phyloP scores from a whole-genome alignment of 2,797 vertebrate species.

The Syngnathus rostellatus region DNA sequence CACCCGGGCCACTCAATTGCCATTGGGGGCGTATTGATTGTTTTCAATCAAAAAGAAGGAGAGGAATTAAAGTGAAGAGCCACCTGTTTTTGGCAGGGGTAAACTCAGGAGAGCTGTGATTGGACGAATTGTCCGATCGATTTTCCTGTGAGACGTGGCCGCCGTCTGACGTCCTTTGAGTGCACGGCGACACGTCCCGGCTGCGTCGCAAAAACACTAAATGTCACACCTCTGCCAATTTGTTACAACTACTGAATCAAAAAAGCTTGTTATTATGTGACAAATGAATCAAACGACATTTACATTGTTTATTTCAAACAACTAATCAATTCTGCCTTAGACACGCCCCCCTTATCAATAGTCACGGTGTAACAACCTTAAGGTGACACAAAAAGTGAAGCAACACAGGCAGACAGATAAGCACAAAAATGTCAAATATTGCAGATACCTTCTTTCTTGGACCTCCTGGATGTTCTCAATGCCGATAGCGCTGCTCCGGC shows the following conservation, averaged over 20 bases:
- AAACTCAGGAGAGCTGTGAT: conserved; percentile 90
- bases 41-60: neutral
- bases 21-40: neutral
- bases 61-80: conserved; percentile 7
- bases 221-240: neutral
- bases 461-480: conserved; percentile 98
- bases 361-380: too few species aligned
- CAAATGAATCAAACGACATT: neutral
- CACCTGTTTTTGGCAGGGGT: conserved; percentile 82
- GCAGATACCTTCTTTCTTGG: conserved; percentile 78
- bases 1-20: conserved; percentile 28
- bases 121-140: conserved; percentile 82
- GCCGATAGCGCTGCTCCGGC: conserved; percentile 92
- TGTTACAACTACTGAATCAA: neutral
- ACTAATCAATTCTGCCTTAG: too few species aligned
- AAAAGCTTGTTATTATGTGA: neutral
- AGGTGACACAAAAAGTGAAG: too few species aligned
- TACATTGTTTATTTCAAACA: too few species aligned
- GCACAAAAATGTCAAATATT: neutral
- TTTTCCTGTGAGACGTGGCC: conserved; percentile 76
- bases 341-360: too few species aligned
- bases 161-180: conserved; percentile 77
- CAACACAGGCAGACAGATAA: too few species aligned
- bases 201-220: conserved; percentile 29
- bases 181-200: conserved; percentile 80